Percentiles rank a stretch among this genome's conserved stretches.
Evolutionary conservation across 2,113 vertebrate species (phyloP).

Genomic region (Strigops habroptila): DNA sequence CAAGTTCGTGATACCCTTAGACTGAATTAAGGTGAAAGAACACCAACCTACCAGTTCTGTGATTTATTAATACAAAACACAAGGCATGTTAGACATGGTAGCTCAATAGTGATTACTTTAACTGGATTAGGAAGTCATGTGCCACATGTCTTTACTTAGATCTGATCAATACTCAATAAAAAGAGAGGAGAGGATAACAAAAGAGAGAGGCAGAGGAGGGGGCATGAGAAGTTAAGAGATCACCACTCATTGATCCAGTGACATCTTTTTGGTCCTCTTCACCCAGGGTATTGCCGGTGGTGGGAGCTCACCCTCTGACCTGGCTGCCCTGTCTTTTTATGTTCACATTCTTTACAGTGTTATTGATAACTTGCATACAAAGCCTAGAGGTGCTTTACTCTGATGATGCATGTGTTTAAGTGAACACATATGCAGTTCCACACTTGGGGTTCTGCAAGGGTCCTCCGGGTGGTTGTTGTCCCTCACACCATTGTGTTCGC

Average conservation of each 20-base stretch:
- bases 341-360: neutral
- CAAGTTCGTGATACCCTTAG: neutral
- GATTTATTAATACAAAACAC: neutral
- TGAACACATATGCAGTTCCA: neutral
- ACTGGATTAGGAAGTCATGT: neutral
- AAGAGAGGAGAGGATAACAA: neutral
- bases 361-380: neutral
- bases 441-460: no score
- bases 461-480: neutral
- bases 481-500: no score
- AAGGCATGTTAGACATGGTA: neutral
- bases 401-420: neutral
- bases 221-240: neutral
- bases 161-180: neutral
- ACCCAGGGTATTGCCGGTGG: neutral
- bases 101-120: neutral
- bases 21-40: neutral
- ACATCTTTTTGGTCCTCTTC: neutral
- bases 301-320: neutral
- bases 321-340: neutral
- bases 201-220: neutral
- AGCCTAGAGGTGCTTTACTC: neutral
- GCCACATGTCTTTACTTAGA: neutral
- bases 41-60: neutral
- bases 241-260: neutral